These are phyloP conservation scores for Phymanthus crucifer DNA, from an alignment of 92 coral and sea anemone genomes.

Conservation along the genomic window DNA sequence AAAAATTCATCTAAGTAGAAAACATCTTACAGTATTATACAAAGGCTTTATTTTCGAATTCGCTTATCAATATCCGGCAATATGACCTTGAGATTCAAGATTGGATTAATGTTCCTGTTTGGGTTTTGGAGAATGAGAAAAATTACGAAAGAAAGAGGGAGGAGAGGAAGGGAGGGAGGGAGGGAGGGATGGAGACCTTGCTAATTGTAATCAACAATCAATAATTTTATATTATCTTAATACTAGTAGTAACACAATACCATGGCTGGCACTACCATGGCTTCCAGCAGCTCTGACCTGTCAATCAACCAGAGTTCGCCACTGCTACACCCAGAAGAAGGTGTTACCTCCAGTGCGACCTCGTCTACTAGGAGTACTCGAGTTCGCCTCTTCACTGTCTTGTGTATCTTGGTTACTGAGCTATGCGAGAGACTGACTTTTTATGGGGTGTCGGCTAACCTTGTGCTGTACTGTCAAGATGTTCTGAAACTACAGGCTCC, in stretches of 20 bases:
- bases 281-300: neutral
- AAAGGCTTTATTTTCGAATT: too few species aligned
- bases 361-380: slow-evolving; percentile 17
- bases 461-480: slow-evolving; percentile 66
- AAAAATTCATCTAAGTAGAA: too few species aligned
- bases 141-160: too few species aligned
- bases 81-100: too few species aligned
- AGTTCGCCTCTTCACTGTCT: slow-evolving; percentile 43
- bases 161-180: too few species aligned
- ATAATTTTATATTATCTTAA: neutral
- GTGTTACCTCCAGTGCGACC: neutral
- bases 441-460: slow-evolving; percentile 79
- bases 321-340: neutral
- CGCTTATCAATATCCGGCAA: too few species aligned
- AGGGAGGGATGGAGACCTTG: too few species aligned
- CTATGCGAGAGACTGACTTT: slow-evolving; percentile 74
- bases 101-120: too few species aligned
- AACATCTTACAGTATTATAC: too few species aligned
- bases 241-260: neutral
- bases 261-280: neutral
- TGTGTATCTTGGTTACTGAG: slow-evolving; percentile 69
- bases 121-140: too few species aligned
- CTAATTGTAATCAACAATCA: neutral
- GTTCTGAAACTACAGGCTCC: slow-evolving; percentile 48
- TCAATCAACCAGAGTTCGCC: neutral